Base-by-base conservation (phyloP, 2,888 invertebrate species). In the Epinotia bilunana region DNA sequence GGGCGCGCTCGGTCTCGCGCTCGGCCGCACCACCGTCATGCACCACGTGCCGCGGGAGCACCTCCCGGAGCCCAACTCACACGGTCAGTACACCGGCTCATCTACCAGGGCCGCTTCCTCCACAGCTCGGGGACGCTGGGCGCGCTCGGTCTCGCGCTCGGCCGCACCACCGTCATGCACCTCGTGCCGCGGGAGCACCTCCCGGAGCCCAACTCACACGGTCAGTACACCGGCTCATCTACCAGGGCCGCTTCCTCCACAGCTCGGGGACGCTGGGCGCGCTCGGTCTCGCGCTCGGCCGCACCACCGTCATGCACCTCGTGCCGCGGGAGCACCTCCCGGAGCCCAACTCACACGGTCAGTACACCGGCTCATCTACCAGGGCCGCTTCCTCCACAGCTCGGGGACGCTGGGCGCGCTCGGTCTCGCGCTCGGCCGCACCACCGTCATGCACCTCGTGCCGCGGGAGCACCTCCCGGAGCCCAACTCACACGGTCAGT, bases 151-250 rank as follows among this genome's bases (percentile, higher is more conserved):
- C 96, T 99, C 93, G 98, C 99, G 81, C 96, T 98, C 85, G 99
- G 99, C 84, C 99, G 99, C 95, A 99, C 99, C 87, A 99, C 99
- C 89, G 99, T 99, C 90, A 99, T 99, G 99, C 99, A 99, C 95
- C 97, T 99, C 88, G 99, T 99, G 92, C 99, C 99, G 84, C 96
- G 99, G 95, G 99, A 99, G 95, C 99, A 99, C 94, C 95, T 99
- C 93, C 99, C 99, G 87, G 99, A 99, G 95, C 99, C 99, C 87
- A 99, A 99, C 95, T 98, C 98, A 86, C 98, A 98, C 96, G 98
- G 98, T 98, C 92, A 64, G 81, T 76, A 58, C 20, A 20, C 28
- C 53, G 39, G 20, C 28, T 28, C 1, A 20, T 20, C 20, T 20
- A 20, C 20, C 20, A 20, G 20, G 20, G 20, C 20, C 20, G 20